These are phyloP conservation scores for Zhuqinia jingwanae DNA, from an alignment of 2,888 invertebrate genomes.

Conservation along the genomic window DNA sequence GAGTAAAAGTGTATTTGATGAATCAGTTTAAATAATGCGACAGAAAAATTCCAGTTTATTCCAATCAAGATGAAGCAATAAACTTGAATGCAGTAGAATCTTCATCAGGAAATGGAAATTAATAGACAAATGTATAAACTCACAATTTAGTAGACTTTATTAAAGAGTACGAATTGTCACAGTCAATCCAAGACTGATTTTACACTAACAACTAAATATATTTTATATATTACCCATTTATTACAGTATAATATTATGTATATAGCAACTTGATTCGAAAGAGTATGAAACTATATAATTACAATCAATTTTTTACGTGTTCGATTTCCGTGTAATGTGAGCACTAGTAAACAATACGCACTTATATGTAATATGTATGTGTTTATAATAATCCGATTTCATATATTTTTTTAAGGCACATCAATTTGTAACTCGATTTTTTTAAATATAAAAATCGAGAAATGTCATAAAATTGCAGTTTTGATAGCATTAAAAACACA, in stretches of 20 bases:
- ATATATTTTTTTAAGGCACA: slow-evolving; percentile 22
- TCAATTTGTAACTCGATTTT: neutral
- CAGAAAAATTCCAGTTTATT: no score
- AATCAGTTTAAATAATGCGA: no score
- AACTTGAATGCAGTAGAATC: no score
- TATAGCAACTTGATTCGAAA: slow-evolving; percentile 1
- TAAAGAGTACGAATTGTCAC: slow-evolving; percentile 27
- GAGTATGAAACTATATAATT: slow-evolving; percentile 55
- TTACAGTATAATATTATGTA: neutral
- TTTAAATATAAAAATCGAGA: neutral
- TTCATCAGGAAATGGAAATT: no score
- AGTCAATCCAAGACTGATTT: slow-evolving; percentile 28
- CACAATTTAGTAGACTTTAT: slow-evolving; percentile 13
- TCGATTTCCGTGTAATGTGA: neutral
- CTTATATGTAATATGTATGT: slow-evolving; percentile 3
- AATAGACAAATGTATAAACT: no score
- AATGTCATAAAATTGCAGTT: neutral
- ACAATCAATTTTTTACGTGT: neutral
- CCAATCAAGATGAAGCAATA: no score
- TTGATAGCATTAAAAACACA: neutral
- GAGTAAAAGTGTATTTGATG: no score
- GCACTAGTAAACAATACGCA: neutral
- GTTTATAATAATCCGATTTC: no score
- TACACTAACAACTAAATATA: no score
- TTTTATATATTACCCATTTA: neutral